Percentiles rank a stretch among this genome's conserved stretches.
phyloP scores from a whole-genome alignment of 1,140 invertebrate species.

The Kradibia gibbosae region DNA sequence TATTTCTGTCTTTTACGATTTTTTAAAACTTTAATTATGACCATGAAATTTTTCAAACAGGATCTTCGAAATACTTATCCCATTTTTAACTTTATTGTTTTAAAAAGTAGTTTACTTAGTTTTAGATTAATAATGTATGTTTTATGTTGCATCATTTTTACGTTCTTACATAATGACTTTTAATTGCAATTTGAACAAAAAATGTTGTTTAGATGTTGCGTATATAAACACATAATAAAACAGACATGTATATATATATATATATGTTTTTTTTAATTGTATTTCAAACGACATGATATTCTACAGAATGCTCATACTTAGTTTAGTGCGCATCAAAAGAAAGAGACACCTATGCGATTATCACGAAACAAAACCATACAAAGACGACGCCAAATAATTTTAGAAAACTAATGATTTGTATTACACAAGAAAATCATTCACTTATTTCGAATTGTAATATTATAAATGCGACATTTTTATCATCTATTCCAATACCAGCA shows the following conservation, averaged over 20 bases:
- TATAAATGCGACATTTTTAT: conserved; percentile 17
- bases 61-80: background rate
- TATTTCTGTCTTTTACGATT: too few relatives aligned
- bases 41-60: conserved; percentile 30
- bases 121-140: conserved; percentile 38
- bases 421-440: background rate
- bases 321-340: background rate
- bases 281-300: background rate
- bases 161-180: background rate
- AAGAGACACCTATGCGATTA: background rate
- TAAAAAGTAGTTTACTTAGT: background rate
- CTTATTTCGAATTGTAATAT: conserved; percentile 18
- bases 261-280: background rate
- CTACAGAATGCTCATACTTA: background rate
- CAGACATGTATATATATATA: background rate
- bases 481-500: conserved; percentile 29
- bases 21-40: background rate
- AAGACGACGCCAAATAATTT: background rate
- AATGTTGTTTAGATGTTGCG: background rate
- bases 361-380: background rate
- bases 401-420: background rate
- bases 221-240: background rate
- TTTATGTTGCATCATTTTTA: conserved; percentile 40
- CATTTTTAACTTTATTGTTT: background rate
- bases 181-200: conserved; percentile 20